phyloP scores from a whole-genome alignment of 2,113 vertebrate genomes.

The Otocyon megalotis region DNA sequence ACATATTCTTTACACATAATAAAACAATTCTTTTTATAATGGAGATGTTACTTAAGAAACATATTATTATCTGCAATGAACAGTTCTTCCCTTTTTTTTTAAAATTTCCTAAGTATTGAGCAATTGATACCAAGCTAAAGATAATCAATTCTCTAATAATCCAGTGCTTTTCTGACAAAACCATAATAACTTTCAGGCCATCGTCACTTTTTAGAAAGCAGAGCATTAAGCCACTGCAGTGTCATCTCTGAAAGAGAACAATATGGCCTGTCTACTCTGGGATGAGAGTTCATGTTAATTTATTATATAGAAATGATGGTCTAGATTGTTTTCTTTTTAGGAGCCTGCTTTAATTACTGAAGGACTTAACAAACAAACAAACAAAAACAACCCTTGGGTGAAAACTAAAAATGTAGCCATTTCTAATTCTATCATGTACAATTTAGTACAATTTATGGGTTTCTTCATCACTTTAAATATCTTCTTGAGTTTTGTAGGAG shows the following conservation, averaged over 20 bases:
- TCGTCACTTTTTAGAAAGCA: background rate
- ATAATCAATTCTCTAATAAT: slow-evolving; percentile 40
- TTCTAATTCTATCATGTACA: slow-evolving; percentile 5
- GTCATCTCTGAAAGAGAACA: background rate
- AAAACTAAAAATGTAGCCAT: background rate
- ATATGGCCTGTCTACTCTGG: background rate
- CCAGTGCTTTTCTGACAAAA: background rate
- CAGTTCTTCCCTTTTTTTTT: slow-evolving; percentile 49
- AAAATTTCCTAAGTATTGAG: background rate
- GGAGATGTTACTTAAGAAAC: background rate
- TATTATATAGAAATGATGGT: background rate
- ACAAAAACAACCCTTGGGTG: background rate
- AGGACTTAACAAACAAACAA: slow-evolving; percentile 12
- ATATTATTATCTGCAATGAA: slow-evolving; percentile 24
- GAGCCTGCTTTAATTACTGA: background rate
- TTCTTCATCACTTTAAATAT: slow-evolving; percentile 51
- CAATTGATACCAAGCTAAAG: background rate
- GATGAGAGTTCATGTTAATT: slow-evolving; percentile 14
- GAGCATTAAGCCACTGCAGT: background rate
- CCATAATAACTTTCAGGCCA: background rate
- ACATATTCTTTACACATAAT: background rate
- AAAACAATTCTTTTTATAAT: slow-evolving; percentile 34
- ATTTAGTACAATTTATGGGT: background rate
- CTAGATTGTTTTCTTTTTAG: slow-evolving; percentile 31
- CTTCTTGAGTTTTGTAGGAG: background rate